Evolutionary conservation across 2,113 vertebrate genomes (phyloP), one percentile per base, ranked within the genome.

Genomic region (Puma concolor): DNA sequence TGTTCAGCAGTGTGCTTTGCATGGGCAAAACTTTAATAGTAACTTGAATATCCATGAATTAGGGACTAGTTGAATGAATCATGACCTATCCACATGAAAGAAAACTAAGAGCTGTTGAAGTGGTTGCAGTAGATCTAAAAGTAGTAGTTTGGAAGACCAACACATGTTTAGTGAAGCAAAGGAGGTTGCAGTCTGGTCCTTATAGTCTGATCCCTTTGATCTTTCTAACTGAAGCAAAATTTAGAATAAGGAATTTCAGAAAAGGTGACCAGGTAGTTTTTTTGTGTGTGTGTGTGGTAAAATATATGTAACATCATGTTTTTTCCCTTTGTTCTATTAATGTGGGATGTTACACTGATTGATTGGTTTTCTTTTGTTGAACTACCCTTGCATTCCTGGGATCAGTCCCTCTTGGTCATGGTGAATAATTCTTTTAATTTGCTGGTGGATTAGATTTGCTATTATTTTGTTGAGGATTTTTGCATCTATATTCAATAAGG

Each of bases 381-480:
- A 72, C 85, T 13, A 81, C 52, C 38, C 64, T 72, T 71, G 38
- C 16, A 33, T 88, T 88, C 85, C 41, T 72, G 41, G 41, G 52
- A 48, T 72, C 50, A 82, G 88, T 88, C 52, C 76, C 38, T 63
- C 38, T 63, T 27, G 85, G 33, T 80, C 76, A 38, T 88, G 38
- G 64, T 72, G 66, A 88, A 72, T 82, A 72, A 63, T 72, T 9
- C 52, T 94, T 94, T 87, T 81, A 81, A 72, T 81, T 71, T 88
- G 16, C 50, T 81, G 25, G 57, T 94, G 76, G 23, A 71, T 88
- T 88, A 94, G 31, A 81, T 80, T 63, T 57, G 66, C 13, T 94
- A 88, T 63, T 94, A 48, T 81, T 88, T 88, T 94, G 31, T 80
- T 94, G 63, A 80, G 50, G 31, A 88, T 80, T 80, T 88, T 71